Evolutionary conservation across 2,888 invertebrate genomes (phyloP).

Genomic region (Apocheima hispidaria): DNA sequence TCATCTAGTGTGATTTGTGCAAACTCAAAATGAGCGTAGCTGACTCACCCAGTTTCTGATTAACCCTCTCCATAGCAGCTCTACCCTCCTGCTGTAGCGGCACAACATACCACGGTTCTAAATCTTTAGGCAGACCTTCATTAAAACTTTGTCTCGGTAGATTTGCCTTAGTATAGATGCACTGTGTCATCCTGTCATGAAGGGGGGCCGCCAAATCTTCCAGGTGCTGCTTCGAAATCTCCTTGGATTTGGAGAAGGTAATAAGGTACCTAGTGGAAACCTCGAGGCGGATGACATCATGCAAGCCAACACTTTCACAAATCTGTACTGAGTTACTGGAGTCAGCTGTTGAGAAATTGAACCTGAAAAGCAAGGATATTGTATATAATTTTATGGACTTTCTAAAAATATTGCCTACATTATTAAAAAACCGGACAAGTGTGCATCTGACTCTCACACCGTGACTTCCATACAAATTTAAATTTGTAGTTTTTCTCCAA

Average conservation of each 20-base stretch:
- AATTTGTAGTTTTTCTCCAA: too few relatives aligned
- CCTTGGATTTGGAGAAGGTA: constrained; percentile 71
- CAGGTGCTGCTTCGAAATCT: constrained; percentile 67
- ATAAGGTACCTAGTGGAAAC: constrained; percentile 92
- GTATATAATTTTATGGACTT: too few relatives aligned
- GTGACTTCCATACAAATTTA: too few relatives aligned
- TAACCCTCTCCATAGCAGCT: constrained; percentile 93
- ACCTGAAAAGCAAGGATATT: too few relatives aligned
- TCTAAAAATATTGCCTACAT: too few relatives aligned
- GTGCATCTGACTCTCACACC: too few relatives aligned
- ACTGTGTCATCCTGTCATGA: constrained; percentile 97
- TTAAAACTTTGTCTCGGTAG: constrained; percentile 88
- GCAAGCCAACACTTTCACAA: constrained; percentile 93
- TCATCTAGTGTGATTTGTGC: too few relatives aligned
- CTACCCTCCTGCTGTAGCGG: constrained; percentile 92
- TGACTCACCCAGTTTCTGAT: constrained; percentile 88
- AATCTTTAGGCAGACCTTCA: constrained; percentile 87
- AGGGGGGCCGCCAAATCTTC: constrained; percentile 87
- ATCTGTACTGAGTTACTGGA: constrained; percentile 99
- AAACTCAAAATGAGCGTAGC: not conserved
- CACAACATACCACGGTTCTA: constrained; percentile 93
- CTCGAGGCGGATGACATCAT: constrained; percentile 92
- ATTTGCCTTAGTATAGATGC: constrained; percentile 90
- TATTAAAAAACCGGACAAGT: too few relatives aligned
- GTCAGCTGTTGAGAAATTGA: constrained; percentile 97